Evolutionary conservation across 2,888 invertebrate species (phyloP).

Genomic region (Eudasyphora cyanicolor): DNA sequence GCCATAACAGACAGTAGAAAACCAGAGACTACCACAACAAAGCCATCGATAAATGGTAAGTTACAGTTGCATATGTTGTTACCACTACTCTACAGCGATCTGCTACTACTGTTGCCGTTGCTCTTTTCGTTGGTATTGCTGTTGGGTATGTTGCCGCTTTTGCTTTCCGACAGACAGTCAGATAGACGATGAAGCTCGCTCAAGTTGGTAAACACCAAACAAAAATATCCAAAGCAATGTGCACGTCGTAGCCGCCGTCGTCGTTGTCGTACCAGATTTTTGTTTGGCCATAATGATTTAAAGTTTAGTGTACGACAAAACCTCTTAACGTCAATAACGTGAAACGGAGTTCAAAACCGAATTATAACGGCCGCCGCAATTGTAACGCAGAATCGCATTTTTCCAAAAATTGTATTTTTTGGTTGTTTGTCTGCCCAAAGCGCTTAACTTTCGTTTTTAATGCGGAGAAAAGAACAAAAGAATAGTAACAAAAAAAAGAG

Average conservation of each 20-base stretch:
- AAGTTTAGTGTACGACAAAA: slow-evolving; percentile 62
- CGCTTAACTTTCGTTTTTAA: slow-evolving; percentile 55
- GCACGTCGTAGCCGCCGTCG: background rate
- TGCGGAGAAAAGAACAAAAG: slow-evolving; percentile 9
- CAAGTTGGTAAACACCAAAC: slow-evolving; percentile 39
- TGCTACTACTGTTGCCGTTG: slow-evolving; percentile 24
- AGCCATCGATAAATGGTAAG: background rate
- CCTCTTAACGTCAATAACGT: slow-evolving; percentile 60
- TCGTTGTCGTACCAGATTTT: slow-evolving; percentile 32
- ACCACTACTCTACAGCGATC: slow-evolving; percentile 26
- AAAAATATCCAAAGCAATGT: background rate
- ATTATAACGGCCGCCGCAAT: slow-evolving; percentile 22
- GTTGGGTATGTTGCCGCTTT: background rate
- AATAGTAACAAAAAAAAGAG: slow-evolving; percentile 20
- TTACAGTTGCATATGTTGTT: slow-evolving; percentile 36
- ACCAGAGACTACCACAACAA: slow-evolving; percentile 59
- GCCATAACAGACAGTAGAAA: slow-evolving; percentile 37
- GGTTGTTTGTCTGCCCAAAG: slow-evolving; percentile 1
- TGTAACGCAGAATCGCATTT: background rate
- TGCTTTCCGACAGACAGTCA: slow-evolving; percentile 37
- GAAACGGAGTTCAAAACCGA: slow-evolving; percentile 36
- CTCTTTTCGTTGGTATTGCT: background rate
- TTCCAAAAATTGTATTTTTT: background rate
- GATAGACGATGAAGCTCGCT: slow-evolving; percentile 38
- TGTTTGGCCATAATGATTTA: slow-evolving; percentile 40